Percentiles rank a stretch among this genome's conserved stretches.
Evolutionary conservation across 1,140 invertebrate species (phyloP).

Genomic region (Ceratosolen fusciceps): DNA sequence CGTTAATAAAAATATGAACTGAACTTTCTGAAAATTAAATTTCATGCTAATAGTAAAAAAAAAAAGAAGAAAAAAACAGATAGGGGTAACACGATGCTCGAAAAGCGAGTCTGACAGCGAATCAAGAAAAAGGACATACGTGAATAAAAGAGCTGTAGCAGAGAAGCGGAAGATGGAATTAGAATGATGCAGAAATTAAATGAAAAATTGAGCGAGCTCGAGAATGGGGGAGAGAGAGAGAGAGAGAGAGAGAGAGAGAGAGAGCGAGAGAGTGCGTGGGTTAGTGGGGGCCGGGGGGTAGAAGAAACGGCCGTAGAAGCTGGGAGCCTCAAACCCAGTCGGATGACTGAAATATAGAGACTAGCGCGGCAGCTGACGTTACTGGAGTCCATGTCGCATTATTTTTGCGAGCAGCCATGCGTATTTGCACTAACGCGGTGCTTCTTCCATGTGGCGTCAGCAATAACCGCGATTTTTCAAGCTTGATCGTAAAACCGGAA

Average conservation of each 20-base stretch:
- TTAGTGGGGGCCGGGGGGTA: not conserved
- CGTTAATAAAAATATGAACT: too few species aligned
- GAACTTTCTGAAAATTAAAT: not conserved
- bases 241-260: conserved; percentile 21
- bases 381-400: conserved; percentile 62
- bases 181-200: too few species aligned
- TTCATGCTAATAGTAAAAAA: not conserved
- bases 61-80: too few species aligned
- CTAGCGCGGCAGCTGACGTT: conserved; percentile 57
- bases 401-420: conserved; percentile 64
- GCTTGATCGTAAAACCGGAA: conserved; percentile 47
- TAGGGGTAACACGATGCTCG: not conserved
- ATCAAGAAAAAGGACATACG: too few species aligned
- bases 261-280: not conserved
- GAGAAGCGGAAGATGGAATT: too few species aligned
- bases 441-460: conserved; percentile 54
- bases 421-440: conserved; percentile 50
- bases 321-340: conserved; percentile 17
- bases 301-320: not conserved
- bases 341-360: conserved; percentile 43
- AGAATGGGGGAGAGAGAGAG: not conserved
- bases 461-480: conserved; percentile 59
- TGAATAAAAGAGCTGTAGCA: not conserved
- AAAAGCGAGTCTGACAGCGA: not conserved
- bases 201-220: not conserved